A percentile compares a stretch with the other conserved stretches of the same genome.
Evolutionary conservation across 2,113 vertebrate species (phyloP).

Genomic region (Prunella himalayana): DNA sequence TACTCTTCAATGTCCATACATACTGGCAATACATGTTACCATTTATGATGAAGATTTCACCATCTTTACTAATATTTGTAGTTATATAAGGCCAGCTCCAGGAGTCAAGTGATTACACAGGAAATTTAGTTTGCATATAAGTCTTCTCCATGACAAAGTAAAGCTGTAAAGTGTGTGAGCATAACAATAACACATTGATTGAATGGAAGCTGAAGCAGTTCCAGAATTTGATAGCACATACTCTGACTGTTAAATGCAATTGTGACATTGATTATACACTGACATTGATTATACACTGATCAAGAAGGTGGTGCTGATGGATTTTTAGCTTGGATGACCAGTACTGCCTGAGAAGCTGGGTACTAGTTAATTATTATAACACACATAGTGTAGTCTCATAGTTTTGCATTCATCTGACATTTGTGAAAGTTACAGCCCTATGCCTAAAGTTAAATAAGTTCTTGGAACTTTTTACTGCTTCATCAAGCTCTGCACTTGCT

Average conservation of each 20-base stretch:
- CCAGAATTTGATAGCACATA: neutral
- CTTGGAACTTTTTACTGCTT: neutral
- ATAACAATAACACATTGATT: neutral
- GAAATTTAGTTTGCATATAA: neutral
- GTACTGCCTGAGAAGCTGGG: neutral
- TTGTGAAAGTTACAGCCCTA: neutral
- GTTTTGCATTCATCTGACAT: neutral
- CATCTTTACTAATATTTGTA: neutral
- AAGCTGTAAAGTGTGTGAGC: neutral
- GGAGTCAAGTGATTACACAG: neutral
- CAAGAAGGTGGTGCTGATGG: neutral
- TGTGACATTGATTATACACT: neutral
- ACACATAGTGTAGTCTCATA: neutral
- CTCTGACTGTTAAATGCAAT: neutral
- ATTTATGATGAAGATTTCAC: neutral
- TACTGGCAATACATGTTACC: neutral
- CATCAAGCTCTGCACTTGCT: neutral
- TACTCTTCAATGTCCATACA: neutral
- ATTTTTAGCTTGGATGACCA: neutral
- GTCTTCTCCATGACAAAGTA: neutral
- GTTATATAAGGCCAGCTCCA: neutral
- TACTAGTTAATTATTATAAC: neutral
- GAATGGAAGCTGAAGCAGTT: neutral
- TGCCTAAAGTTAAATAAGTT: neutral
- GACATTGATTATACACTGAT: neutral